Evolutionary conservation across 2,888 invertebrate species (phyloP).

Genomic region (Cephalotes varians): DNA sequence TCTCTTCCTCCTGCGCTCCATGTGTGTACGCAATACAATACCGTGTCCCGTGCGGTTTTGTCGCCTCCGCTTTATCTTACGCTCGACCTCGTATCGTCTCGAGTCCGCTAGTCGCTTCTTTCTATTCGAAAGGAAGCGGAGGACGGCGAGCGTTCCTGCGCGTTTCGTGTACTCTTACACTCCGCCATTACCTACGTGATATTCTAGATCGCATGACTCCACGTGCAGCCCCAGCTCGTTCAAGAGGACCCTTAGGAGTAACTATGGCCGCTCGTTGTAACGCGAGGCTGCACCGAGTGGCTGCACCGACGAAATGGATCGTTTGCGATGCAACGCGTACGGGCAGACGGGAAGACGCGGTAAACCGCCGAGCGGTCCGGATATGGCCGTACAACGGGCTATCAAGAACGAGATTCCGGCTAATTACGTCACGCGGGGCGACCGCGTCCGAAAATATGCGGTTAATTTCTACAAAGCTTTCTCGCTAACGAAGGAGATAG

Average conservation of each 20-base stretch:
- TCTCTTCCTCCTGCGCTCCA: constrained; percentile 56
- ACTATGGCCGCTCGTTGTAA: constrained; percentile 57
- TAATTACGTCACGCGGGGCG: constrained; percentile 29
- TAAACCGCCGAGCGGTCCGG: constrained; percentile 20
- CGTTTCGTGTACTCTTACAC: constrained; percentile 40
- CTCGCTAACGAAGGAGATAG: background rate
- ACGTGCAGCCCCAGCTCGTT: constrained; percentile 46
- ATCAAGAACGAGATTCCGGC: constrained; percentile 41
- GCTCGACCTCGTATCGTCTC: constrained; percentile 16
- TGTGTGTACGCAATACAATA: constrained; percentile 54
- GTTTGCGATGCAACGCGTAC: constrained; percentile 30
- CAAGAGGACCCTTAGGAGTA: constrained; percentile 54
- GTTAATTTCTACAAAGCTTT: constrained; percentile 11
- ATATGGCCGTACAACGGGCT: constrained; percentile 27
- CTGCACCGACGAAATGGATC: constrained; percentile 7
- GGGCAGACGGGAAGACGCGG: background rate
- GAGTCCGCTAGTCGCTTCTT: constrained; percentile 31
- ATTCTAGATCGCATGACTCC: constrained; percentile 22
- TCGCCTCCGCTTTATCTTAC: constrained; percentile 63
- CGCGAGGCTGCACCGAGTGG: constrained; percentile 64
- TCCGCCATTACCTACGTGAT: constrained; percentile 20
- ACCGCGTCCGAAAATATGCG: background rate
- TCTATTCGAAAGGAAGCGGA: background rate
- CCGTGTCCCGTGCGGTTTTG: constrained; percentile 56
- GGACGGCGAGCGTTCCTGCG: background rate